Conservation (phyloP, 2,113 vertebrate genomes). For the Sprattus sprattus region DNA sequence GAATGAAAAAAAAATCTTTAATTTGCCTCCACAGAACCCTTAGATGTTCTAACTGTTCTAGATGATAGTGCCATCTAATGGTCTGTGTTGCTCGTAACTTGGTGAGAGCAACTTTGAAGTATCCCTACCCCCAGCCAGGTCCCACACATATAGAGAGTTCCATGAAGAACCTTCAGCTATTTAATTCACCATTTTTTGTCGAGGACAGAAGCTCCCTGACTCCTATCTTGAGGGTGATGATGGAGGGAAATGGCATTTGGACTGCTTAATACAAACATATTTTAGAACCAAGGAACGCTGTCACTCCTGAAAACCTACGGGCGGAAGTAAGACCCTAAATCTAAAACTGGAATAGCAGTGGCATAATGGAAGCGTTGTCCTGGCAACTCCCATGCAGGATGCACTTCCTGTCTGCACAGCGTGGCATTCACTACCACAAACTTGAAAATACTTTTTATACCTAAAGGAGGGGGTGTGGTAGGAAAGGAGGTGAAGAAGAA, state of each 20-base stretch:
- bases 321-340: background rate
- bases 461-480: background rate
- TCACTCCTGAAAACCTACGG: background rate
- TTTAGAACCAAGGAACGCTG: background rate
- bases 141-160: background rate
- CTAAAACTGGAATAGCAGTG: background rate
- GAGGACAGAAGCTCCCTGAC: background rate
- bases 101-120: background rate
- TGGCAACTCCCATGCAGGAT: conserved; percentile 4
- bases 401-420: conserved; percentile 18
- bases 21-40: background rate
- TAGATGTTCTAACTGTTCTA: background rate
- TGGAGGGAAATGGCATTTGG: background rate
- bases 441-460: conserved; percentile 24
- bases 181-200: background rate
- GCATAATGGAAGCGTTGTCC: conserved; percentile 3
- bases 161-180: background rate
- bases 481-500: conserved; percentile 25
- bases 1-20: background rate
- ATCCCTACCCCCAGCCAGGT: background rate
- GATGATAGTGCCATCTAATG: background rate
- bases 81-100: background rate
- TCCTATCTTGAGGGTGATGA: background rate
- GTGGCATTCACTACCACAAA: conserved; percentile 21
- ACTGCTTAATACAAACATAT: background rate